phyloP scores from a whole-genome alignment of 1,140 invertebrate species.

The Bombus balteatus region DNA sequence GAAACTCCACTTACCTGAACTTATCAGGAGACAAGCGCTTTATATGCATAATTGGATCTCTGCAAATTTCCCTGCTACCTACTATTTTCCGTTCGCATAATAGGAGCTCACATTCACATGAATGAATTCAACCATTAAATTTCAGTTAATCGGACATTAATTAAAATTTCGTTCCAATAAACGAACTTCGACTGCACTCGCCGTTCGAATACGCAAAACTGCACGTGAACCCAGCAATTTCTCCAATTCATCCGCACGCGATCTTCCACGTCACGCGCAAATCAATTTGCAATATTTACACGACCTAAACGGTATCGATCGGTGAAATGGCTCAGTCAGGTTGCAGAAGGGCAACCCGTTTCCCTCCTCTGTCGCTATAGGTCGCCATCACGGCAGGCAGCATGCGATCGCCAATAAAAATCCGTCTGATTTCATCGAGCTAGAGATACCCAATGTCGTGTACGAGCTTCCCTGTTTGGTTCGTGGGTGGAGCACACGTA shows the following conservation, averaged over 20 bases:
- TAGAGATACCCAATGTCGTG: conserved; percentile 2
- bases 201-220: not conserved
- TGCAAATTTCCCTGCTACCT: no score
- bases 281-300: conserved; percentile 28
- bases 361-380: not conserved
- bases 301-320: conserved; percentile 23
- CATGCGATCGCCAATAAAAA: conserved; percentile 39
- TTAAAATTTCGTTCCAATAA: no score
- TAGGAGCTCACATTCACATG: no score
- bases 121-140: no score
- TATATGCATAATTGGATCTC: no score
- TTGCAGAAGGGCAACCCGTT: not conserved
- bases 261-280: not conserved
- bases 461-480: not conserved
- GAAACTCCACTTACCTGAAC: no score
- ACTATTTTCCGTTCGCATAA: no score
- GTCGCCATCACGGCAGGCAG: not conserved
- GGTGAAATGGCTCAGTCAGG: no score
- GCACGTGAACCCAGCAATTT: not conserved
- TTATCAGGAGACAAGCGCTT: no score
- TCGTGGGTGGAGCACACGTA: not conserved
- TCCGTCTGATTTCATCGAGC: conserved; percentile 21
- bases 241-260: not conserved
- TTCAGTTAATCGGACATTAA: no score
- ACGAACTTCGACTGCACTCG: not conserved